Evolutionary conservation across 2,113 vertebrate genomes (phyloP), one percentile per base, ranked within the genome.

Genomic region (Eurypyga helias): DNA sequence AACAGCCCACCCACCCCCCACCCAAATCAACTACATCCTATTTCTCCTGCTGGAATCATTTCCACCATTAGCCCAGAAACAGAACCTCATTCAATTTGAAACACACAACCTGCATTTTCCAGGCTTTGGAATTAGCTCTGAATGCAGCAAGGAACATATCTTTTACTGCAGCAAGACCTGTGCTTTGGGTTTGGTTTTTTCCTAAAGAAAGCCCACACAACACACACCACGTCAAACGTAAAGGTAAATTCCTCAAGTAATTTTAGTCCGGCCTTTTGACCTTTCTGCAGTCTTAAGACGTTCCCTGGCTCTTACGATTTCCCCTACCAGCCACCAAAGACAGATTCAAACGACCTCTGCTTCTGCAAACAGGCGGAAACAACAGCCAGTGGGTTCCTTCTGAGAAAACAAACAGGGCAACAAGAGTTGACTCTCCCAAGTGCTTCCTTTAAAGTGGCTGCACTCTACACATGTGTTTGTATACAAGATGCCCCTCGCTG

Each of bases 251-350:
- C 77, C 81, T 85, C 65, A 7, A 61, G 57, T 94, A 58, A 80
- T 91, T 93, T 69, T 20, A 91, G 45, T 6, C n/a, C 90, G 88
- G 48, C 81, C 81, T 96, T 95, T 91, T 97, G 94, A 97, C 96
- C 94, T 95, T 97, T 97, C 81, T 83, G 73, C 73, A 72, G 65
- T 72, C 69, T 45, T 34, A 38, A 76, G 82, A 70, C 34, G 52
- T 29, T n/a, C 24, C 78, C 54, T 11, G 24, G 75, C 79, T 67
- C 17, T 16, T 69, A 43, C 3, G 0, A 4, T 46, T 72, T 77
- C 83, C 91, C 67, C 33, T 7, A 3, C 11, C 70, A 43, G 29
- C 41, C n/a, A 77, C 57, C 65, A 64, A 6, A 75, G 89, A 73
- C 43, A 17, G 4, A 20, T 8, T 31, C 31, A 45, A 72, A 72